Percentiles rank a stretch among this genome's conserved stretches.
These are phyloP conservation scores for Hirtodrosophila confusa DNA, from an alignment of 2,888 invertebrate genomes.

Conservation along the genomic window DNA sequence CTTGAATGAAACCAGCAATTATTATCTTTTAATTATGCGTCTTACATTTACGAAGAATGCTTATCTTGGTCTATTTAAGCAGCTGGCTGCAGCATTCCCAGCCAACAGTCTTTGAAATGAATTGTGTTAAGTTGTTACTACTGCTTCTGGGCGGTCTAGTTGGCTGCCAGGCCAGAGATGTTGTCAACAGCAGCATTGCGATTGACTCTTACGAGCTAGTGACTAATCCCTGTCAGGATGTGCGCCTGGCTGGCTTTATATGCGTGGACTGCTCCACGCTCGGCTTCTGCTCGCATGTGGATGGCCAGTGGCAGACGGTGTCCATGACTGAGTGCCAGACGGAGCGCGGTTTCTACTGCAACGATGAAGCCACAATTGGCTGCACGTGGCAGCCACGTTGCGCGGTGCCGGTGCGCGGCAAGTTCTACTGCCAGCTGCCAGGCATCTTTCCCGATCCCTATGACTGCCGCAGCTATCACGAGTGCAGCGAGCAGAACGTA, in stretches of 20 bases:
- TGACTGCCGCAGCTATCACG: slow-evolving; percentile 80
- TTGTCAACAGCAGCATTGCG: slow-evolving; percentile 9
- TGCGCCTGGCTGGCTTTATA: slow-evolving; percentile 66
- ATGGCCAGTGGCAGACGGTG: slow-evolving; percentile 61
- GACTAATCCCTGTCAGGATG: slow-evolving; percentile 69
- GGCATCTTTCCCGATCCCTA: slow-evolving; percentile 82
- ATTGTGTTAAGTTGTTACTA: slow-evolving; percentile 18
- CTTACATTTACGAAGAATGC: slow-evolving; percentile 18
- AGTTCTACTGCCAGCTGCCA: slow-evolving; percentile 71
- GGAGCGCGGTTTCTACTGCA: slow-evolving; percentile 67
- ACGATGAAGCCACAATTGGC: slow-evolving; percentile 60
- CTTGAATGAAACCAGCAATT: slow-evolving; percentile 25
- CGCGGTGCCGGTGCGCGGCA: slow-evolving; percentile 63
- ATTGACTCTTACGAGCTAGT: slow-evolving; percentile 43
- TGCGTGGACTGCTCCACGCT: slow-evolving; percentile 70
- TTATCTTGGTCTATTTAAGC: slow-evolving; percentile 51
- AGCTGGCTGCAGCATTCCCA: not conserved
- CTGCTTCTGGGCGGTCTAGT: slow-evolving; percentile 17
- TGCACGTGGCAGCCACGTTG: slow-evolving; percentile 68
- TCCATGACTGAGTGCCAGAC: slow-evolving; percentile 58
- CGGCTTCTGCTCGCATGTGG: slow-evolving; percentile 64
- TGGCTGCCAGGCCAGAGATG: not conserved
- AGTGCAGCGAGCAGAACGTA: slow-evolving; percentile 65
- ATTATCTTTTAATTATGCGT: slow-evolving; percentile 52
- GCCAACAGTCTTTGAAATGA: slow-evolving; percentile 53